These are phyloP conservation scores for Galeopterus variegatus DNA, from an alignment of 2,113 vertebrate species.

Conservation along the genomic window DNA sequence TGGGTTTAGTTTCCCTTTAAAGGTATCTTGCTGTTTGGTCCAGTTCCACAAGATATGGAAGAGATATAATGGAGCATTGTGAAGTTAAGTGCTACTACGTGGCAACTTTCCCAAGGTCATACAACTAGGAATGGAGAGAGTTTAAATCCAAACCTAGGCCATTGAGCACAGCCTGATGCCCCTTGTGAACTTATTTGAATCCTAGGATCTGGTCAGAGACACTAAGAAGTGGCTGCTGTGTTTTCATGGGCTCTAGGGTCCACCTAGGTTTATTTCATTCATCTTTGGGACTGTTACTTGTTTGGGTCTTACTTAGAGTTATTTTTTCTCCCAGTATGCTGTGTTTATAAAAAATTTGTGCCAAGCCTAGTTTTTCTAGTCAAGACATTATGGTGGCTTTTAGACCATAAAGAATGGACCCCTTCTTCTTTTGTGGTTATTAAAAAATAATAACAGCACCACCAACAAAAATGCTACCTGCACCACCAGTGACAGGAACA, in stretches of 20 bases:
- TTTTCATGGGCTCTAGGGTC: neutral
- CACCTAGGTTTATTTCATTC: constrained; percentile 42
- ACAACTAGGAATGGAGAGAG: neutral
- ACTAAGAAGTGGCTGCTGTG: neutral
- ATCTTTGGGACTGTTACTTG: constrained; percentile 26
- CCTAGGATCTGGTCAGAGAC: neutral
- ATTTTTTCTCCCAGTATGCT: constrained; percentile 37
- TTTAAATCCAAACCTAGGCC: neutral
- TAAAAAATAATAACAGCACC: neutral
- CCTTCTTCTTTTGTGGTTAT: neutral
- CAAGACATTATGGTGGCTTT: constrained; percentile 3
- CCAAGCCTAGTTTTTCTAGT: neutral
- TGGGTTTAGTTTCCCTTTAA: constrained; percentile 12
- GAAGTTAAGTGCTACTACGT: neutral
- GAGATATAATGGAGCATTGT: neutral
- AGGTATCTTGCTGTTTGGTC: constrained; percentile 8
- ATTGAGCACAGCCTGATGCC: neutral
- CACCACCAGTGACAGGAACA: neutral
- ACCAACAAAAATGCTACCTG: neutral
- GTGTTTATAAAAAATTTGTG: neutral
- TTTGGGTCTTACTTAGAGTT: constrained; percentile 26
- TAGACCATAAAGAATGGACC: constrained; percentile 6
- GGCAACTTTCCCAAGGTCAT: neutral
- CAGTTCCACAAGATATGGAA: neutral
- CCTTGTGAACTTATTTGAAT: neutral